Conservation (phyloP, 2,888 invertebrate species). For the Tachina fera region DNA sequence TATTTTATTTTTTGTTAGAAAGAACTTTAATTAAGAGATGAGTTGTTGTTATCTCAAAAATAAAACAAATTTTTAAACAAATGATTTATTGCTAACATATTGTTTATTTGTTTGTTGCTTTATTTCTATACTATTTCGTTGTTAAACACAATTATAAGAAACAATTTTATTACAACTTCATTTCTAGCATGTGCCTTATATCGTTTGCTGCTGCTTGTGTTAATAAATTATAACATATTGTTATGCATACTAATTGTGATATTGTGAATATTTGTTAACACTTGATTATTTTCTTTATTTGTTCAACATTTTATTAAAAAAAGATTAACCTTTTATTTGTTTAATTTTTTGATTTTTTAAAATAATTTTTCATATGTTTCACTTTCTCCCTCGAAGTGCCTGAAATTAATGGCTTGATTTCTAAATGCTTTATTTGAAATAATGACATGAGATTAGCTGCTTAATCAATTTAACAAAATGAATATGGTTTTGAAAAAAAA, state of each 20-base stretch:
- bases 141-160: background rate
- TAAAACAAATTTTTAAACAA: background rate
- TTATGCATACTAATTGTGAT: background rate
- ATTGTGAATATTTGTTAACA: background rate
- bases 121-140: background rate
- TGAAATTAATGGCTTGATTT: too few relatives aligned
- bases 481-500: too few relatives aligned
- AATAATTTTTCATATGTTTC: too few relatives aligned
- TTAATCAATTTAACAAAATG: too few relatives aligned
- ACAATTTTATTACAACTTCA: background rate
- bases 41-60: background rate
- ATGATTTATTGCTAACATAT: background rate
- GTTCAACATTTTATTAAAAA: background rate
- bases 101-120: background rate
- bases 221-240: background rate
- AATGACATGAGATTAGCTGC: too few relatives aligned
- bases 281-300: background rate
- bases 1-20: background rate
- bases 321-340: too few relatives aligned
- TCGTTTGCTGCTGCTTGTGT: background rate
- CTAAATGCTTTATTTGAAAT: too few relatives aligned
- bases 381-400: too few relatives aligned
- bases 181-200: slow-evolving; percentile 1
- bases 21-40: background rate
- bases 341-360: too few relatives aligned